Evolutionary conservation across 1,140 invertebrate genomes (phyloP).

Genomic region (Dolichoris vasculosae): DNA sequence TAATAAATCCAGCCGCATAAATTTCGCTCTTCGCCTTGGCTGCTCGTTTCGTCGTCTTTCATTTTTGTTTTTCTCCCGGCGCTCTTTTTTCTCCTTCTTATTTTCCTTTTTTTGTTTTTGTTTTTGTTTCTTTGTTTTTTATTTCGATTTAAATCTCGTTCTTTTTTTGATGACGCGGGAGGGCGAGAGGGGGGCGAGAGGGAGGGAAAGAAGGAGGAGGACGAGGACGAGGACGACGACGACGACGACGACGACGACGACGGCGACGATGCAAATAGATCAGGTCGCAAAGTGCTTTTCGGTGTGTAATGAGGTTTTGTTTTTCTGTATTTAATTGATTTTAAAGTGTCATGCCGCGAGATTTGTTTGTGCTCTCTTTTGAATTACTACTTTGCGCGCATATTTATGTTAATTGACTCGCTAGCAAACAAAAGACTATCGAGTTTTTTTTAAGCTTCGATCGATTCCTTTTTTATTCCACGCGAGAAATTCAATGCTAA

Average conservation of each 20-base stretch:
- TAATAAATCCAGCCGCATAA: constrained; percentile 49
- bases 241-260: not conserved
- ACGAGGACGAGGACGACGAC: not conserved
- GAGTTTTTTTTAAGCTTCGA: not conserved
- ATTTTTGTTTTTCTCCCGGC: not conserved
- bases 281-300: constrained; percentile 48
- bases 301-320: constrained; percentile 45
- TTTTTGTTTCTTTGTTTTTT: not conserved
- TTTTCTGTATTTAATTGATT: constrained; percentile 49
- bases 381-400: not conserved
- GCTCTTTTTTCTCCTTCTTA: constrained; percentile 11
- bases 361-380: constrained; percentile 23
- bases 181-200: not conserved
- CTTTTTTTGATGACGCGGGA: not conserved
- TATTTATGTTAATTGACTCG: constrained; percentile 22
- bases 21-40: constrained; percentile 32
- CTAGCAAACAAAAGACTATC: constrained; percentile 30
- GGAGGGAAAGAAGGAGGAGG: too few species aligned
- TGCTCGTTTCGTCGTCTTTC: not conserved
- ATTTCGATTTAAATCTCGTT: not conserved
- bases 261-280: constrained; percentile 4
- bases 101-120: not conserved
- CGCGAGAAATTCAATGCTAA: not conserved
- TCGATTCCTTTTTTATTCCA: not conserved
- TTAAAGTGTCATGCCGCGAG: constrained; percentile 38